Percentiles rank a stretch among this genome's conserved stretches.
Conservation (phyloP, 2,113 vertebrate species). For the Aepyceros melampus region DNA sequence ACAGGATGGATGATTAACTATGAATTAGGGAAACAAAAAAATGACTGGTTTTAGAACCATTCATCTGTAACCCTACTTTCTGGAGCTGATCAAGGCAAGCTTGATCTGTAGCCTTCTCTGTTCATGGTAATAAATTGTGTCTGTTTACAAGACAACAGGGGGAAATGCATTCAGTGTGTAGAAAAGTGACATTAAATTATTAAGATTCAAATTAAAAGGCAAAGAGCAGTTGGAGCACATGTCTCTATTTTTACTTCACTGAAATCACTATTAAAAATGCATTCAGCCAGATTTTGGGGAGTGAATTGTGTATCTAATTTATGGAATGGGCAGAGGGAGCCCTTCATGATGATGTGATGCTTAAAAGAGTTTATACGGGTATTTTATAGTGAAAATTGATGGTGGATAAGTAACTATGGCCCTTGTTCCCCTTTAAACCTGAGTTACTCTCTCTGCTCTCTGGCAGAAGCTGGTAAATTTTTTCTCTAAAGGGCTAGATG, state of each 20-base stretch:
- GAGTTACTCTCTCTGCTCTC: neutral
- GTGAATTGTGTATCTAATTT: neutral
- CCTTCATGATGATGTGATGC: neutral
- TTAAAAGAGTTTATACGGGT: neutral
- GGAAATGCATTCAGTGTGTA: neutral
- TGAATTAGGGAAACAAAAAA: neutral
- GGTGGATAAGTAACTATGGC: neutral
- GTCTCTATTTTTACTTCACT: neutral
- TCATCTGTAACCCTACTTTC: neutral
- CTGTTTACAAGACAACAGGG: neutral
- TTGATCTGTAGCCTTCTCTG: neutral
- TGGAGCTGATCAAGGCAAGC: neutral
- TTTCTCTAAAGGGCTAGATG: neutral
- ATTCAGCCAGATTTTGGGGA: neutral
- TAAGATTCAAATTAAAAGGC: constrained; percentile 1
- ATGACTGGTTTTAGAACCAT: neutral
- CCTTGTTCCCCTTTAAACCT: neutral
- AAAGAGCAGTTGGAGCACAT: neutral
- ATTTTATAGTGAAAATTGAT: constrained; percentile 4
- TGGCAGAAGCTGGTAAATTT: neutral
- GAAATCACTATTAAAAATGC: neutral
- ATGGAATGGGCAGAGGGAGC: neutral
- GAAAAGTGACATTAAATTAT: neutral
- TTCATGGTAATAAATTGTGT: neutral
- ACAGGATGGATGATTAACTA: neutral